Conservation (phyloP, 2,113 vertebrate genomes). For the Phyllostomus hastatus region DNA sequence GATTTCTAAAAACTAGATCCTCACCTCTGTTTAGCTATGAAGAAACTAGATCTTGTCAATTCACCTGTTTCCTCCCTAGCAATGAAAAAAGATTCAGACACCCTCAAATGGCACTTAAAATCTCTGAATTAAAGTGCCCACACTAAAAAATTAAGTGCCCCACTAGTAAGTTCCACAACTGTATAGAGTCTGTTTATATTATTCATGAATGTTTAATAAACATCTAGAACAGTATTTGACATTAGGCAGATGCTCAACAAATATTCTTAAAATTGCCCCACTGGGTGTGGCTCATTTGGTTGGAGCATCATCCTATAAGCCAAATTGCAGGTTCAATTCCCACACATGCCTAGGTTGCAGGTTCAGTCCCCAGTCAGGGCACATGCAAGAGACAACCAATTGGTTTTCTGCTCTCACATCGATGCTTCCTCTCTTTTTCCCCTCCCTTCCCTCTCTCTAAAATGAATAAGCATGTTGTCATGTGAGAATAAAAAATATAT, state of each 20-base stretch:
- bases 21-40: neutral
- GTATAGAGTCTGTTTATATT: neutral
- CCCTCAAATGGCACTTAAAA: neutral
- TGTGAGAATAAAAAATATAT: no score
- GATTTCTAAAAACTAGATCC: neutral
- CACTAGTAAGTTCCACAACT: neutral
- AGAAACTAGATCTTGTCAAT: neutral
- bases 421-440: no score
- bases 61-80: neutral
- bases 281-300: no score
- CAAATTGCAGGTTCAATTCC: no score
- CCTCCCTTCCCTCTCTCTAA: no score
- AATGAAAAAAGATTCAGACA: neutral
- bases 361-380: no score
- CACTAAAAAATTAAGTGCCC: neutral
- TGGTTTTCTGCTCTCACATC: no score
- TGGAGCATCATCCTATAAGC: no score
- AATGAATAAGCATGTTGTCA: no score
- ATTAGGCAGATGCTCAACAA: neutral
- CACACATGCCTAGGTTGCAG: no score
- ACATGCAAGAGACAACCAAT: no score
- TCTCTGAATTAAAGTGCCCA: neutral
- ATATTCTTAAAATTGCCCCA: neutral
- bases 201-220: neutral
- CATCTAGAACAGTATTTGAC: neutral